phyloP scores from a whole-genome alignment of 1,140 invertebrate species.

The Drosophila rhopaloa region DNA sequence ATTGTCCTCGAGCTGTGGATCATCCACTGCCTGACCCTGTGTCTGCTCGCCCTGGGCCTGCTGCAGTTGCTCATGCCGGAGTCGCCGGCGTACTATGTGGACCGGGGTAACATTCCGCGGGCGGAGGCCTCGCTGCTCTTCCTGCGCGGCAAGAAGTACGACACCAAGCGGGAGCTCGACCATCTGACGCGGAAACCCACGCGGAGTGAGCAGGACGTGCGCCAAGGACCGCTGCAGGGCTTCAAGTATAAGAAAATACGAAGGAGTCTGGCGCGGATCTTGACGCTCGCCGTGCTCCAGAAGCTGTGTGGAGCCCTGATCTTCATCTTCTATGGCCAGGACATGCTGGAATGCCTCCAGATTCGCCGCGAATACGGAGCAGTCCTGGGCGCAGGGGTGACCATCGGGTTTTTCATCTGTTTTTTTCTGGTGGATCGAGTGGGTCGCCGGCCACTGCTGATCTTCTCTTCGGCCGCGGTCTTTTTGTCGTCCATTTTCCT shows the following conservation, averaged over 20 bases:
- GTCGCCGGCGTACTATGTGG: slow-evolving; percentile 85
- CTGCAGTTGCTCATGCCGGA: slow-evolving; percentile 89
- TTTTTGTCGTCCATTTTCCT: not conserved
- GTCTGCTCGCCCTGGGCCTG: slow-evolving; percentile 86
- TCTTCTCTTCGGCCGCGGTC: not conserved
- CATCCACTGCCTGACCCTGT: slow-evolving; percentile 86
- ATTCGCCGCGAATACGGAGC: accelerated
- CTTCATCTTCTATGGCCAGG: not conserved
- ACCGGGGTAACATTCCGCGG: slow-evolving; percentile 86
- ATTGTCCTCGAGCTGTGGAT: slow-evolving; percentile 74
- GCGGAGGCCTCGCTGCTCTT: slow-evolving; percentile 88
- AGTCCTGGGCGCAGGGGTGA: not conserved
- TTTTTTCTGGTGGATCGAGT: slow-evolving; percentile 29
- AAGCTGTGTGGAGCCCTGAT: slow-evolving; percentile 14
- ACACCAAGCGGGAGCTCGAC: slow-evolving; percentile 71
- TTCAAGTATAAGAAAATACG: slow-evolving; percentile 4
- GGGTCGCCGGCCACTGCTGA: slow-evolving; percentile 32
- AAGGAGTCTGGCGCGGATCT: slow-evolving; percentile 5
- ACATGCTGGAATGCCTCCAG: not conserved
- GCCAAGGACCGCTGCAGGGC: not conserved
- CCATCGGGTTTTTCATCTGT: slow-evolving; percentile 13
- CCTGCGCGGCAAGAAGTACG: slow-evolving; percentile 88
- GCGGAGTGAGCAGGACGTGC: not conserved
- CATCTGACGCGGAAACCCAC: slow-evolving; percentile 4
- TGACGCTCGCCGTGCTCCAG: slow-evolving; percentile 10